phyloP scores from a whole-genome alignment of 2,888 invertebrate species.

The Dasysyrphus albostriatus region DNA sequence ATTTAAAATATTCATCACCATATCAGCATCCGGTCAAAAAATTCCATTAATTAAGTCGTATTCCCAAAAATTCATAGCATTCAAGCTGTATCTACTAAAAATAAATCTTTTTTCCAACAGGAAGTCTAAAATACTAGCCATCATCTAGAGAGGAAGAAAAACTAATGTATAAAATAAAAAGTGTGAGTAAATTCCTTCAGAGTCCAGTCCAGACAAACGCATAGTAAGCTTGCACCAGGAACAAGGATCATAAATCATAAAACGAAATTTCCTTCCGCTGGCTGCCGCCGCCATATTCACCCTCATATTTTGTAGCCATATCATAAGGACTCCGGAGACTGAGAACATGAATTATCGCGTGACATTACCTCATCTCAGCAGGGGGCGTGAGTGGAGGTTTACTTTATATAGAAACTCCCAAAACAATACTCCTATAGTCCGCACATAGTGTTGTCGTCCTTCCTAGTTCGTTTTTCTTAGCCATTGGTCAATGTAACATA shows the following conservation, averaged over 20 bases:
- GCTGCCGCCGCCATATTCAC: constrained; percentile 25
- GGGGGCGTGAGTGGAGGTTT: constrained; percentile 40
- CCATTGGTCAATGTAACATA: constrained; percentile 33
- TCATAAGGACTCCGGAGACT: constrained; percentile 60
- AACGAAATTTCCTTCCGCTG: constrained; percentile 68
- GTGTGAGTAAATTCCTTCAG: constrained; percentile 42
- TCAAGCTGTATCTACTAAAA: not conserved
- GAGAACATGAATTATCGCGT: constrained; percentile 71
- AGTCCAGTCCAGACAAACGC: constrained; percentile 38
- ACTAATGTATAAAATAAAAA: not conserved
- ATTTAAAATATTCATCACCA: constrained; percentile 3
- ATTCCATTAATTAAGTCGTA: constrained; percentile 11
- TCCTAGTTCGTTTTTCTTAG: constrained; percentile 34
- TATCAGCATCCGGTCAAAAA: not conserved
- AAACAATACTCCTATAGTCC: constrained; percentile 10
- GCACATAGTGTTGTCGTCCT: constrained; percentile 11
- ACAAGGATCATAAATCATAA: constrained; percentile 71
- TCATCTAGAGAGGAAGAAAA: not conserved
- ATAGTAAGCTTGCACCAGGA: constrained; percentile 36
- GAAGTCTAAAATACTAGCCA: constrained; percentile 11
- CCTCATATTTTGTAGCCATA: constrained; percentile 19
- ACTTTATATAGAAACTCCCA: constrained; percentile 8
- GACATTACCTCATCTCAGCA: constrained; percentile 71
- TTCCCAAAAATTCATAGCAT: not conserved
- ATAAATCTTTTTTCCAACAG: constrained; percentile 13